Evolutionary conservation across 2,888 invertebrate species (phyloP), one percentile per base, ranked within the genome.

Genomic region (Monochamus alternatus): DNA sequence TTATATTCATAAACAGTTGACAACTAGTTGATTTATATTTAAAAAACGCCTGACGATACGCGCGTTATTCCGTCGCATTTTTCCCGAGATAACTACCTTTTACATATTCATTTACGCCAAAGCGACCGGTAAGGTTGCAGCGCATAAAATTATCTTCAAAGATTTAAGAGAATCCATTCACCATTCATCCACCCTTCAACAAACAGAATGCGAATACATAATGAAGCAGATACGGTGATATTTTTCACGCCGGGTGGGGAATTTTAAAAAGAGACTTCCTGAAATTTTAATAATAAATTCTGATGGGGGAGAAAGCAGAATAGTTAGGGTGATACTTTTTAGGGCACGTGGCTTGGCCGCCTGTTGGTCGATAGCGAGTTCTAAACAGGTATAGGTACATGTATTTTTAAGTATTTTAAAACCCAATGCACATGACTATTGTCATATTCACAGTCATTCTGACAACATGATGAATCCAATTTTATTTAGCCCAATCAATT

Each of bases 81-180:
- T 47, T 47, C 47, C 38, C 38, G 3, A 47, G 47, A 47, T 47
- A 47, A 47, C 47, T 3, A 47, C 47, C 55, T 55, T 14, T 14
- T 55, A n/a, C 14, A 55, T 55, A 55, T 55, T 55, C 55, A 55
- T 55, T 55, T 14, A 14, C 12, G 14, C 52, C 52, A 12, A 52
- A n/a, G 10, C 30, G 31, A 22, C 47, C 47, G 22, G 22, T 59
- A 59, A 5, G 59, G 68, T 38, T n/a, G 22, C 10, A 62, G 69
- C 31, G 73, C 59, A 73, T 73, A 73, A 55, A 66, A 66, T 65
- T 65, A 73, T 47, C 66, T 73, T 69, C 60, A 60, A 73, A 73
- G 66, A 66, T 58, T 72, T 58, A 72, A 62, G 64, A 60, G 73
- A 59, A 62, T 66, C 60, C 60, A 66, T 65, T 73, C 38, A 64